These are phyloP conservation scores for Pedicia rivosa DNA, from an alignment of 2,888 invertebrate genomes.

Conservation along the genomic window DNA sequence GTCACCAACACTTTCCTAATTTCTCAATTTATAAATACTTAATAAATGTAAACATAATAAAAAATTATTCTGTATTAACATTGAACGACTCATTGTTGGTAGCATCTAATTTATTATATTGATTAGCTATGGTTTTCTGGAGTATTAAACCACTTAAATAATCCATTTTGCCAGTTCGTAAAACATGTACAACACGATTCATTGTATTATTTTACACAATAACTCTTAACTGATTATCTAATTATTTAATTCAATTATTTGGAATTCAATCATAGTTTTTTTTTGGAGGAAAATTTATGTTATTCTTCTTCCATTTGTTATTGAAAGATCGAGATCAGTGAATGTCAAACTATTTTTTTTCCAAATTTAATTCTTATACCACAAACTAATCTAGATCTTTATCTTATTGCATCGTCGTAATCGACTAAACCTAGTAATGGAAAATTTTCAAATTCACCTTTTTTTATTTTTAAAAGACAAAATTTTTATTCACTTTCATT, in stretches of 20 bases:
- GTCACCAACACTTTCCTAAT: slow-evolving; percentile 20
- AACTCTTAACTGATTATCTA: background rate
- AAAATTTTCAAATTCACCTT: no score
- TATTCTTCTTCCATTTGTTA: no score
- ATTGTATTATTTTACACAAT: slow-evolving; percentile 16
- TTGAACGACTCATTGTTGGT: slow-evolving; percentile 23
- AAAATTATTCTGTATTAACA: slow-evolving; percentile 21
- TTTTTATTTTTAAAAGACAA: no score
- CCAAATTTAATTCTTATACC: no score
- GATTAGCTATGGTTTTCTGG: slow-evolving; percentile 34
- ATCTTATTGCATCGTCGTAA: no score
- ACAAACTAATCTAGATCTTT: no score
- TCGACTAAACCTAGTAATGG: no score
- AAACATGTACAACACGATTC: slow-evolving; percentile 34
- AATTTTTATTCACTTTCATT: no score
- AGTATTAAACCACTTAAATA: slow-evolving; percentile 39
- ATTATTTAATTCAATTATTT: no score
- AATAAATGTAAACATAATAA: slow-evolving; percentile 25
- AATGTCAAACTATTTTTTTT: no score
- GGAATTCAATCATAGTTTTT: no score
- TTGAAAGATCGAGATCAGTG: no score
- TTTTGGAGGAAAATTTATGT: background rate
- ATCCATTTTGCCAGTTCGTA: slow-evolving; percentile 38
- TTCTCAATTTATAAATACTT: slow-evolving; percentile 23
- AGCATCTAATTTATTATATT: slow-evolving; percentile 16